Conservation (phyloP, 2,888 invertebrate genomes). For the Drosophila mulleri region DNA sequence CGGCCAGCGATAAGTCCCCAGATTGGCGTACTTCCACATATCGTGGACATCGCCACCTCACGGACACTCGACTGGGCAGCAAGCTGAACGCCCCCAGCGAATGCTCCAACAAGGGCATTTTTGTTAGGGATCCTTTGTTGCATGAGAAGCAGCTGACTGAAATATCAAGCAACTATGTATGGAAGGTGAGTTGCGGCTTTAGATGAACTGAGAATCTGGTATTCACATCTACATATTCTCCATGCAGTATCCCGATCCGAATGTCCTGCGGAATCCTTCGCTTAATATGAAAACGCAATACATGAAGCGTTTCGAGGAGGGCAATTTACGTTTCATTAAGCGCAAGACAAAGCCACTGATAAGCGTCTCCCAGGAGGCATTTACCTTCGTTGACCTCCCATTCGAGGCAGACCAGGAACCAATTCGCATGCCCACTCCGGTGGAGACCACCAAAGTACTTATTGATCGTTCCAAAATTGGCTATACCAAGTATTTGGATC, state of each 20-base stretch:
- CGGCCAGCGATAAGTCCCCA: conserved; percentile 56
- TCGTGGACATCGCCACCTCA: conserved; percentile 73
- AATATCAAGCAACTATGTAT: conserved; percentile 62
- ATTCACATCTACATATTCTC: background rate
- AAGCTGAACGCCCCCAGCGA: conserved; percentile 56
- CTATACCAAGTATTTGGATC: conserved; percentile 79
- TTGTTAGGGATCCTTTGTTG: conserved; percentile 66
- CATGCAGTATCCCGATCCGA: conserved; percentile 69
- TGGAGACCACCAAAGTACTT: conserved; percentile 50
- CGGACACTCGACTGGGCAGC: conserved; percentile 67
- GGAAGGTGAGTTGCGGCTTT: conserved; percentile 68
- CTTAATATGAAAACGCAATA: conserved; percentile 65
- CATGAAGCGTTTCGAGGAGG: conserved; percentile 79
- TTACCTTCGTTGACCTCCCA: conserved; percentile 53
- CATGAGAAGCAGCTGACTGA: conserved; percentile 63
- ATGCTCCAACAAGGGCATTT: conserved; percentile 56
- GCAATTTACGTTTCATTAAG: conserved; percentile 68
- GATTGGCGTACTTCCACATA: conserved; percentile 83
- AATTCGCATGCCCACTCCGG: conserved; percentile 52
- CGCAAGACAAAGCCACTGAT: conserved; percentile 68
- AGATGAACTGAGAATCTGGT: background rate
- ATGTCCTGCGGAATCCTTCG: conserved; percentile 71
- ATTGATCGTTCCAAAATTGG: conserved; percentile 75
- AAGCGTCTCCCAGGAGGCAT: conserved; percentile 75
- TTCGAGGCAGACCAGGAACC: conserved; percentile 36